phyloP scores from a whole-genome alignment of 2,797 vertebrate species.

The Bradypus variegatus region DNA sequence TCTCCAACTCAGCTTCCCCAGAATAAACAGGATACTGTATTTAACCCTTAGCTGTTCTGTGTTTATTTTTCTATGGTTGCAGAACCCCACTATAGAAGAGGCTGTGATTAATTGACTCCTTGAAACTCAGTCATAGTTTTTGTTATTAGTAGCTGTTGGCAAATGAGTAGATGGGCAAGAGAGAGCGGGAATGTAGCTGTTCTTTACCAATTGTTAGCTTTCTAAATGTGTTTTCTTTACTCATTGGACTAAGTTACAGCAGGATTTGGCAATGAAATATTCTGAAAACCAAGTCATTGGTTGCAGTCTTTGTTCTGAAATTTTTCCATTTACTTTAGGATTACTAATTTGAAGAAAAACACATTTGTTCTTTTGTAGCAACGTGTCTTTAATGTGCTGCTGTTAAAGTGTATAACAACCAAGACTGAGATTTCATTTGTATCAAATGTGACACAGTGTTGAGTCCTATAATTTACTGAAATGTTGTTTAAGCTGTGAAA shows the following conservation, averaged over 20 bases:
- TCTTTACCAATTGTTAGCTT: not conserved
- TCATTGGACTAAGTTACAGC: not conserved
- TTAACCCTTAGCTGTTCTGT: not conserved
- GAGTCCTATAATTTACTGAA: not conserved
- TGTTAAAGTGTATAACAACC: not conserved
- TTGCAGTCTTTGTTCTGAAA: not conserved
- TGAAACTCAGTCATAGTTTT: not conserved
- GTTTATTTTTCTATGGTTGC: not conserved
- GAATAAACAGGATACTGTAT: fast-evolving
- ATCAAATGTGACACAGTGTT: not conserved
- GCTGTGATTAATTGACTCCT: not conserved
- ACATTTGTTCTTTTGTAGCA: not conserved
- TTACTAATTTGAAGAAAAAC: not conserved
- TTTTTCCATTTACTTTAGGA: not conserved
- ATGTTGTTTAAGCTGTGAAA: not conserved
- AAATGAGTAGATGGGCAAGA: not conserved
- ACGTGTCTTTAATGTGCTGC: fast-evolving
- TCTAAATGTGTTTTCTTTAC: not conserved
- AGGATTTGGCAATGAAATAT: not conserved
- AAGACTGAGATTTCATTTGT: not conserved
- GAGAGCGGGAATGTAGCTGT: too few relatives aligned
- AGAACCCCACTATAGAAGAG: not conserved
- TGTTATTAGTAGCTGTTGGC: not conserved
- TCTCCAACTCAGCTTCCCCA: not conserved
- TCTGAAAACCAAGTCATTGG: not conserved